These are phyloP conservation scores for Pentamera pediparva DNA, from an alignment of 53 echinoderm and acorn worm genomes.

Conservation along the genomic window DNA sequence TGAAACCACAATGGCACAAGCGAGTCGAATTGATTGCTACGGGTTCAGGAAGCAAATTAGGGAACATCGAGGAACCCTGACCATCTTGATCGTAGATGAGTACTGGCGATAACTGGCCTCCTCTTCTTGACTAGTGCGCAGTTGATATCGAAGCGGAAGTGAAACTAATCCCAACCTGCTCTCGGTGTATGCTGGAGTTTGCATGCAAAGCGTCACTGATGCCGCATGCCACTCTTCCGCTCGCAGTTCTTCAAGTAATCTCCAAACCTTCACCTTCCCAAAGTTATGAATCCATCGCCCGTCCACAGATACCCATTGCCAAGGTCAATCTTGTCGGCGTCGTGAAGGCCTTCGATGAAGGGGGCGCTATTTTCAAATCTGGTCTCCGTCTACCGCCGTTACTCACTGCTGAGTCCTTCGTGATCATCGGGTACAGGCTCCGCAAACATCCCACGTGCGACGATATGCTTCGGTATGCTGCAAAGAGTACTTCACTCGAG, in stretches of 20 bases:
- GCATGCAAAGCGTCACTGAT: background rate
- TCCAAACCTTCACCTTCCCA: no score
- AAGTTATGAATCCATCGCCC: no score
- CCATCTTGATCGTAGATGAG: no score
- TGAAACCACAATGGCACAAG: no score
- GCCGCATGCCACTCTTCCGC: background rate
- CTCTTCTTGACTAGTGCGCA: no score
- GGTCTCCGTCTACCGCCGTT: slow-evolving; percentile 13
- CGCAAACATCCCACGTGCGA: background rate
- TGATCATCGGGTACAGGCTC: slow-evolving; percentile 1
- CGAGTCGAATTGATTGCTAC: no score
- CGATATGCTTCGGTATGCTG: background rate
- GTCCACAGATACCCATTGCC: slow-evolving; percentile 5
- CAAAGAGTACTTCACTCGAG: background rate
- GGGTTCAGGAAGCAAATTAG: no score
- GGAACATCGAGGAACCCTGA: no score
- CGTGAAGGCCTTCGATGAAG: background rate
- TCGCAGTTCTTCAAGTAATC: no score
- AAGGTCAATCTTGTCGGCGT: slow-evolving; percentile 6
- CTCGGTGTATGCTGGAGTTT: background rate
- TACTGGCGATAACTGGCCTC: no score
- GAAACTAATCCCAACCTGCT: no score
- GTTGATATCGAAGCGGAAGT: no score
- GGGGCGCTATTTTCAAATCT: background rate
- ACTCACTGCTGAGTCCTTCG: slow-evolving; percentile 19